These are phyloP conservation scores for Acholoe squamosa DNA, from an alignment of 2,888 invertebrate genomes.

Conservation along the genomic window DNA sequence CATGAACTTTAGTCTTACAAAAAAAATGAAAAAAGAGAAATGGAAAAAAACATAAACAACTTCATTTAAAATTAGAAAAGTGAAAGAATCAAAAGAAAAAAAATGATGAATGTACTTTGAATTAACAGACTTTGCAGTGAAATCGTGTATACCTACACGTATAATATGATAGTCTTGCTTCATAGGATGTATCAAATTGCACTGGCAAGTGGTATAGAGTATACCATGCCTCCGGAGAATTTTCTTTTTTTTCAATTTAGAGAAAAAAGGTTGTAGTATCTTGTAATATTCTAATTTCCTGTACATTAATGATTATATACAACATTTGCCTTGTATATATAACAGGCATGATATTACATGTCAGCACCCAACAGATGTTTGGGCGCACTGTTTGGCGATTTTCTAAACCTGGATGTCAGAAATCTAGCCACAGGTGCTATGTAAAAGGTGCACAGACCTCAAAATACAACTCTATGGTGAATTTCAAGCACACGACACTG, in stretches of 20 bases:
- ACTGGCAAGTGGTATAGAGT: background rate
- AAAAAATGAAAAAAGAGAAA: background rate
- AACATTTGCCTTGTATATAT: constrained; percentile 5
- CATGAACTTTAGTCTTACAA: background rate
- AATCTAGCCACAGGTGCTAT: constrained; percentile 50
- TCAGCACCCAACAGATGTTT: background rate
- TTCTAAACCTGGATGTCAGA: constrained; percentile 37
- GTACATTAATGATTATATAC: constrained; percentile 28
- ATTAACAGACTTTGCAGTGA: background rate
- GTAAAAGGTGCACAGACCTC: constrained; percentile 53
- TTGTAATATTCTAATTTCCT: background rate
- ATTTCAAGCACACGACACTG: background rate
- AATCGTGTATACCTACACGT: background rate
- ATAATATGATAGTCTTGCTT: background rate
- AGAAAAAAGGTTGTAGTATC: background rate
- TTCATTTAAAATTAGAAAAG: background rate
- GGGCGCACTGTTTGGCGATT: constrained; percentile 47
- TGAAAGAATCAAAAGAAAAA: background rate
- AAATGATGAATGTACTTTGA: background rate
- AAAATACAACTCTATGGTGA: constrained; percentile 1
- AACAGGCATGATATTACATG: background rate
- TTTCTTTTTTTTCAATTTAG: background rate
- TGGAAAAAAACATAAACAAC: background rate
- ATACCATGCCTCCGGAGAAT: background rate
- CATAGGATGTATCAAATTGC: background rate